Evolutionary conservation across 2,888 invertebrate genomes (phyloP).

Genomic region (Gryllus longicercus): DNA sequence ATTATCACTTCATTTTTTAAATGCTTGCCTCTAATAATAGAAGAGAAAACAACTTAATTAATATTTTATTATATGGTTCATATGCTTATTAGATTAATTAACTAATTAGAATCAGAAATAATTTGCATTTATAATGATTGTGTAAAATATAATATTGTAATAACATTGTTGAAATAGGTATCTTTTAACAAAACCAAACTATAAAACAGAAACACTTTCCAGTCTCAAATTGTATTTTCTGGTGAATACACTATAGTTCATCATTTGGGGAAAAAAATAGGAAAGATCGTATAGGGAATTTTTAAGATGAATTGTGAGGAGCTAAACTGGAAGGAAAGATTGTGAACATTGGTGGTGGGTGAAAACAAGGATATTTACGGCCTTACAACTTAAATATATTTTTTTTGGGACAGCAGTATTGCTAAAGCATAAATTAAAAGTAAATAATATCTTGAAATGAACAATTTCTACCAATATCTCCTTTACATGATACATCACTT

Average conservation of each 20-base stretch:
- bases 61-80: too few species aligned
- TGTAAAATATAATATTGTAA: too few species aligned
- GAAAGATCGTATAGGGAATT: not conserved
- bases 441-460: not conserved
- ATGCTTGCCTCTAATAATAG: not conserved
- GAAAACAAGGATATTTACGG: not conserved
- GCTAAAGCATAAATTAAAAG: slow-evolving; percentile 7
- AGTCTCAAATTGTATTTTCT: slow-evolving; percentile 11
- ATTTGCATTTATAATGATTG: too few species aligned
- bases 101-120: too few species aligned
- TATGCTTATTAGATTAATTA: too few species aligned
- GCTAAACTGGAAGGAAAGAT: not conserved
- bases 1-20: not conserved
- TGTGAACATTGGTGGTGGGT: not conserved
- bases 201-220: too few species aligned
- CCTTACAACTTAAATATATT: not conserved
- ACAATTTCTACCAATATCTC: not conserved
- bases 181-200: too few species aligned
- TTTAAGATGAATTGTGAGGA: not conserved
- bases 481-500: not conserved
- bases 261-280: not conserved
- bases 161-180: too few species aligned
- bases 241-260: not conserved
- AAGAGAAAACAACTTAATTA: too few species aligned
- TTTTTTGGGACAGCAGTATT: slow-evolving; percentile 17